Evolutionary conservation across 2,797 vertebrate species (phyloP), one percentile per base, ranked within the genome.

Genomic region (Amblyraja radiata): DNA sequence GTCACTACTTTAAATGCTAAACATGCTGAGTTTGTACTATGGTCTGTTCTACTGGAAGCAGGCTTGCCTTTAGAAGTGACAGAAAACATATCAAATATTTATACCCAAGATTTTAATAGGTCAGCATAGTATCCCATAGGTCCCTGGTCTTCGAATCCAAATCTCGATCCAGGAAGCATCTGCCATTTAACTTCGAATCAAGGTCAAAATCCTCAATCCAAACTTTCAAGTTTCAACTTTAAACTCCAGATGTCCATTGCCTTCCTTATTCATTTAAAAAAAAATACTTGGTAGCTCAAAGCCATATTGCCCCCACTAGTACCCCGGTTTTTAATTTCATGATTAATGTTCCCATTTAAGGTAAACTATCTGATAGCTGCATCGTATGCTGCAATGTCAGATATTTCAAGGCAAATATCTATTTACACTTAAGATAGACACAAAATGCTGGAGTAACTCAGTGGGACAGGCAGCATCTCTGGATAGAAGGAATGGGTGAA

Each of bases 81-180:
- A 74, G 68, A 91, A 21, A 91, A 74, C 36, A 73, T 91, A 73
- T 91, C 23, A 91, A 88, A 88, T 88, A 88, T 88, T 91, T 73
- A 71, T 91, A 25, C 36, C 39, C 32, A 23, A 73, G 39, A 74
- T 74, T 11, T 39, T 54, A 91, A 74, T 46, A 91, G 68, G 71
- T 91, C 68, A 91, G 68, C 86, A 90, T 8, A 91, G 46, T 36
- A 91, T 91, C 39, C 36, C 68, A 68, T 16, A 21, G 16, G 32
- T 63, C 65, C 1, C 63, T 68, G 14, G 63, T 61, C 46, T 83
- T 25, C 61, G 23, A 23, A 25, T 83, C 80, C 28, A 25, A 88
- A 18, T 28, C 63, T 68, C 39, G 84, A 32, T 88, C 7, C 36
- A 6, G 13, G 61, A 88, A 68, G 84, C 2, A 88, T 23, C 84